phyloP scores from a whole-genome alignment of 2,888 invertebrate species.

The Volucella inflata region DNA sequence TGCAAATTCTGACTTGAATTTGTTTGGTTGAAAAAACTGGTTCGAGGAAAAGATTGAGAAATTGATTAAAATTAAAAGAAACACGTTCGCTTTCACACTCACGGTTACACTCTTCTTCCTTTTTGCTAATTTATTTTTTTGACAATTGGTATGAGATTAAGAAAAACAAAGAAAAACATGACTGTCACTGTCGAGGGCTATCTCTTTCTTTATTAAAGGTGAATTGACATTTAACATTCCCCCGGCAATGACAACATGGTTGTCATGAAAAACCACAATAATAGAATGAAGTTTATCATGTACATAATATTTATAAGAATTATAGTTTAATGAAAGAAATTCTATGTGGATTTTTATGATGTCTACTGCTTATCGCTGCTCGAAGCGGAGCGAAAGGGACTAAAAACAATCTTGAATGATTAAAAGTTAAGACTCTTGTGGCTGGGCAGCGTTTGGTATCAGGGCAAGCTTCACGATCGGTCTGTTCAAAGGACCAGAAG shows the following conservation, averaged over 20 bases:
- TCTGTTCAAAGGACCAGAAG: slow-evolving; percentile 3
- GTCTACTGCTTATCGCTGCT: slow-evolving; percentile 3
- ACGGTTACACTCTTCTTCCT: too few relatives aligned
- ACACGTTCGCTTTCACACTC: too few relatives aligned
- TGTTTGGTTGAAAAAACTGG: too few relatives aligned
- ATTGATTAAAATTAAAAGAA: too few relatives aligned
- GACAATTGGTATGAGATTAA: too few relatives aligned
- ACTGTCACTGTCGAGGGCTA: too few relatives aligned
- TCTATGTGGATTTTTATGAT: background rate
- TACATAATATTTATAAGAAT: background rate
- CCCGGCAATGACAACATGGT: slow-evolving; percentile 1
- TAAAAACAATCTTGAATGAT: background rate
- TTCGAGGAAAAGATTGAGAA: too few relatives aligned
- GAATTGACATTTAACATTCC: slow-evolving; percentile 3
- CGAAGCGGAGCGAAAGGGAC: background rate
- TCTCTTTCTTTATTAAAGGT: background rate
- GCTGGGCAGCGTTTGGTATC: background rate
- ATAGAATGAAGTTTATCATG: background rate
- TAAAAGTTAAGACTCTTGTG: background rate
- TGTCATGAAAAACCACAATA: background rate
- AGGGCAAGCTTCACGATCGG: slow-evolving; percentile 13
- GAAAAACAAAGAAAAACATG: too few relatives aligned
- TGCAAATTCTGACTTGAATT: too few relatives aligned
- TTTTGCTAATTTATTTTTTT: too few relatives aligned
- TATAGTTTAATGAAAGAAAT: background rate